Base-by-base conservation (phyloP, 1,140 invertebrate genomes). In the Macrosteles quadrilineatus region DNA sequence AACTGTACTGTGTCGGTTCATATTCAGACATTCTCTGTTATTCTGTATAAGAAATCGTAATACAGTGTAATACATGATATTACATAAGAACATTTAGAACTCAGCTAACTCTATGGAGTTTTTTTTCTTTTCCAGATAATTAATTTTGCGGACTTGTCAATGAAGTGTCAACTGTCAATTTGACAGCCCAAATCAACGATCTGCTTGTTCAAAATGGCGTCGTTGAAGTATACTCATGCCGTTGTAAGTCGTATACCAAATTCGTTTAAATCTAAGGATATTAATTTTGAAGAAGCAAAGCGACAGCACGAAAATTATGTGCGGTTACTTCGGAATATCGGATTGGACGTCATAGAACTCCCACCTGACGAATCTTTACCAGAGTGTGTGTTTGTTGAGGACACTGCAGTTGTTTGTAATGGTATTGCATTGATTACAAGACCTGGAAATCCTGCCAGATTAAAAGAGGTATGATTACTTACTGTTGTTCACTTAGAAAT, bases 291-390 rank as follows among this genome's bases (percentile, higher is more conserved):
- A 65, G 87, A 92, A 78, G 93, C 94, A 1, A 87, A 91, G 75
- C 87, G 88, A 73, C 93, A 97, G 79, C 93, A 95, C 78, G 90
- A 95, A 79, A 86, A 87, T 47, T 89, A 92, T 72, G 86, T 91
- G 11, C 83, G 89, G 64, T 82, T 92, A 36, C 81, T 97, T 14
- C 86, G 93, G 2, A 91, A 95, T 77, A 82, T 97, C 53, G 93
- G 93, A 45, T 79, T 98, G 29, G 94, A 98, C 81, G 94, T 98
- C 0, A 89, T 97, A 47, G 96, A 98, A 82, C 83, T 98, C 74
- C 91, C 94, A 25, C 88, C 95, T 3, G 94, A 96, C 76, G 93
- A 95, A 75, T 83, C 82, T 19, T 86, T 93, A 43, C 92, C 94
- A 6, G 87, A 93, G 71, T 92, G 92, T 76, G 88, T 91, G 53